Percentiles rank a stretch among this genome's conserved stretches.
Evolutionary conservation across 2,797 vertebrate species (phyloP).

Genomic region (Gymnoscopelus braueri): DNA sequence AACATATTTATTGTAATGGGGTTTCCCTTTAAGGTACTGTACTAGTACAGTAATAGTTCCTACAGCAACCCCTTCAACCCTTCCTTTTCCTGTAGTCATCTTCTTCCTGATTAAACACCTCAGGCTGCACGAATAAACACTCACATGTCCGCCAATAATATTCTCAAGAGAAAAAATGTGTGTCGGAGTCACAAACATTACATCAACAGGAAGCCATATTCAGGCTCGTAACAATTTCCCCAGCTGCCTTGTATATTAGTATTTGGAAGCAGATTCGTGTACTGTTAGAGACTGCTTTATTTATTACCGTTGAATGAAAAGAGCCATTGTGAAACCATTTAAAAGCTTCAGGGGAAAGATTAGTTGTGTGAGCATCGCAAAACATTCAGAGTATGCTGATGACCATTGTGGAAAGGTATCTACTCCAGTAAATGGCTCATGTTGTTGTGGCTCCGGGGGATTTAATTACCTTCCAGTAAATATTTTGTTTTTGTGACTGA

Average conservation of each 20-base stretch:
- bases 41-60: neutral
- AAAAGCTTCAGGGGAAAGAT: conserved; percentile 42
- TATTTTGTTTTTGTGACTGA: conserved; percentile 61
- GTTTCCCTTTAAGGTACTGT: neutral
- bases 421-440: conserved; percentile 46
- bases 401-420: conserved; percentile 29
- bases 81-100: neutral
- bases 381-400: conserved; percentile 37
- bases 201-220: conserved; percentile 61
- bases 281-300: conserved; percentile 23
- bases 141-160: conserved; percentile 10
- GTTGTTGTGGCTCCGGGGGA: conserved; percentile 25
- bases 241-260: conserved; percentile 16
- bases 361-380: conserved; percentile 28
- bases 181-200: conserved; percentile 50
- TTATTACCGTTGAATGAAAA: conserved; percentile 38
- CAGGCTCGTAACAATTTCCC: conserved; percentile 11
- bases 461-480: conserved; percentile 69
- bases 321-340: conserved; percentile 42
- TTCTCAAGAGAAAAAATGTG: conserved; percentile 23
- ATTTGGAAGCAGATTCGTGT: conserved; percentile 38
- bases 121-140: conserved; percentile 33
- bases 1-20: neutral
- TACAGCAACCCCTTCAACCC: no score
- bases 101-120: conserved; percentile 11